These are phyloP conservation scores for Phenganax marumi DNA, from an alignment of 92 coral and sea anemone genomes.

Conservation along the genomic window DNA sequence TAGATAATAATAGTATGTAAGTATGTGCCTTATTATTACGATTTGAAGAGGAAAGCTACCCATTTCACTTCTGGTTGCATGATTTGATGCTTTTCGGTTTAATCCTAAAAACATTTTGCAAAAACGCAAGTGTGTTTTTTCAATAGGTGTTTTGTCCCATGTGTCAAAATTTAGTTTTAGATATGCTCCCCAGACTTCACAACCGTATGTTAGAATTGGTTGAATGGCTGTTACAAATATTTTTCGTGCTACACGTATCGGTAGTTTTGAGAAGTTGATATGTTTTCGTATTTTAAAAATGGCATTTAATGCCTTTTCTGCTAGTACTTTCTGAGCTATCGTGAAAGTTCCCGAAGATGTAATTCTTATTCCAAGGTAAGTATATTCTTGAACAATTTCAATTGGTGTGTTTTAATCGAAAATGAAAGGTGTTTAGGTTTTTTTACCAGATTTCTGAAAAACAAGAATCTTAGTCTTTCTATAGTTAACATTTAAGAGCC, in stretches of 20 bases:
- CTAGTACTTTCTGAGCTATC: not conserved
- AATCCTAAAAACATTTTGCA: too few relatives aligned
- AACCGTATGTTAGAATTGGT: not conserved
- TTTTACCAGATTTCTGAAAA: conserved; percentile 10
- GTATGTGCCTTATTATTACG: too few relatives aligned
- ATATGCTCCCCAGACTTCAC: not conserved
- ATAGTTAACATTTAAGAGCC: conserved; percentile 23
- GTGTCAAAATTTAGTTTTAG: not conserved
- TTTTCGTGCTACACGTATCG: not conserved
- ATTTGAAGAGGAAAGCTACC: too few relatives aligned
- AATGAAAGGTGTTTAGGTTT: conserved; percentile 7
- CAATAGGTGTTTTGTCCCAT: not conserved
- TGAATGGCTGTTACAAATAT: not conserved
- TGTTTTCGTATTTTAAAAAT: not conserved
- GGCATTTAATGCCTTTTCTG: too few relatives aligned
- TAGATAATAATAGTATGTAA: too few relatives aligned
- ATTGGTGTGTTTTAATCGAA: conserved; percentile 1
- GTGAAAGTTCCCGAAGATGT: conserved; percentile 1
- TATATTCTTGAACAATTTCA: conserved; percentile 20
- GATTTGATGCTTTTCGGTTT: not conserved
- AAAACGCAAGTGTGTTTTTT: too few relatives aligned
- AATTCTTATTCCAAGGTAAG: conserved; percentile 27
- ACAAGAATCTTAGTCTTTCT: conserved; percentile 24
- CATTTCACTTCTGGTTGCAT: too few relatives aligned
- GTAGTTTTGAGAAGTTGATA: not conserved